Percentiles rank a stretch among this genome's conserved stretches.
Conservation (phyloP, 2,888 invertebrate species). For the Gryllus longicercus region DNA sequence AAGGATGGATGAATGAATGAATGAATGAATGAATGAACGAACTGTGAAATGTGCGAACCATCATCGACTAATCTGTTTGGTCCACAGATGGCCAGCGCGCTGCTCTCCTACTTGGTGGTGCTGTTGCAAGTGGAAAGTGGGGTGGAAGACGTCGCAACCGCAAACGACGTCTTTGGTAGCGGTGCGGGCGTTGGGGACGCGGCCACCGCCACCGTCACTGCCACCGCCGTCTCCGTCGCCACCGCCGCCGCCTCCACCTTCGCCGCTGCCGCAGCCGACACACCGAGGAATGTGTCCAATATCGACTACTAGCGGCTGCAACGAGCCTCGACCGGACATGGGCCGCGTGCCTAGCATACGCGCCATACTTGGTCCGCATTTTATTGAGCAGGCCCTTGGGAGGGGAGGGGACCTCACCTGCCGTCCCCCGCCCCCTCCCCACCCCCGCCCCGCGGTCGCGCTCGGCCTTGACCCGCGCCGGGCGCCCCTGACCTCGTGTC, state of each 20-base stretch:
- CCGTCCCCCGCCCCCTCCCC: not conserved
- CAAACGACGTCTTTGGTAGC: too few relatives aligned
- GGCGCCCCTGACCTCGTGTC: not conserved
- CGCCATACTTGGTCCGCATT: not conserved
- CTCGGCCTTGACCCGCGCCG: not conserved
- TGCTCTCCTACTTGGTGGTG: too few relatives aligned
- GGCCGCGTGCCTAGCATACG: not conserved
- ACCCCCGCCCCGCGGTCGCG: not conserved
- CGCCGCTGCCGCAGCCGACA: not conserved
- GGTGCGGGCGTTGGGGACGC: too few relatives aligned
- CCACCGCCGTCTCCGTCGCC: not conserved
- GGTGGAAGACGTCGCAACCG: too few relatives aligned
- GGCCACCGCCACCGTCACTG: not conserved
- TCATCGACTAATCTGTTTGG: too few relatives aligned
- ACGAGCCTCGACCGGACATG: not conserved
- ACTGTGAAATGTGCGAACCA: too few relatives aligned
- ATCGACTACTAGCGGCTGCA: not conserved
- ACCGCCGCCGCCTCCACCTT: not conserved
- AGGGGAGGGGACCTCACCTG: not conserved
- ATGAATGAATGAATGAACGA: too few relatives aligned
- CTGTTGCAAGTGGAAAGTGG: too few relatives aligned
- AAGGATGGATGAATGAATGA: too few relatives aligned
- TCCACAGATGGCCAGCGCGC: too few relatives aligned
- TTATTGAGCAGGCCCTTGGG: not conserved
- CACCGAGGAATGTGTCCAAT: slow-evolving; percentile 17